Base-by-base conservation (phyloP, 2,797 vertebrate species). In the Rhodeus uyekii region DNA sequence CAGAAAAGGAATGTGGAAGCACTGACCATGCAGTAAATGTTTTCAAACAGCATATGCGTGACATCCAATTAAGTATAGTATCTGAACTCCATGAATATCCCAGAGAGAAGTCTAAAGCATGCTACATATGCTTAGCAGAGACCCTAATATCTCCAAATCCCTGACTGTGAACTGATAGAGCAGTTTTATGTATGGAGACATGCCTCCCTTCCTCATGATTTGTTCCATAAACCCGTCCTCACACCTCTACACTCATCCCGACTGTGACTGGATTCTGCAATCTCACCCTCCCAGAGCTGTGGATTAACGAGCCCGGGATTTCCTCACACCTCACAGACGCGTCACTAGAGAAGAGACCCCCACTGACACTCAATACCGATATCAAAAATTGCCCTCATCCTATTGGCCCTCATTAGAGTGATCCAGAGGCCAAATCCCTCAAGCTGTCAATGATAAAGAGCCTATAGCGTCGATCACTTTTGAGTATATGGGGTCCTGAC, bases 271-370 rank as follows among this genome's bases (percentile, higher is more conserved):
- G 86, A 88, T 79, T 81, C 87, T 85, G 77, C 84, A 88, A 88
- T 89, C 85, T 89, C 68, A 48, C 80, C 58, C 81, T 83, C 86
- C 84, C 84, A 87, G 84, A 87, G 78, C 83, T 83, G 83, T 81
- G 87, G 83, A 86, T 87, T 87, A 87, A 50, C 64, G 68, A 10
- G 3, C 72, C 86, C 83, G 81, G 80, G 75, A 78, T 87, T 85
- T 87, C 32, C 58, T 85, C 58, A 74, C 80, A 78, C 80, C 58
- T 82, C 75, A 86, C 74, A 71, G 77, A 82, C 68, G 65, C 83
- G 63, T 85, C 76, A 27, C 74, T 38, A 27, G 22, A 68, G 58
- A 39, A n/a, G 67, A 39, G 74, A 76, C 29, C 73, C 78, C 48
- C 24, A 34, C 77, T 82, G 68, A 77, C 76, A 82, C 75, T 81